Evolutionary conservation across 2,113 vertebrate genomes (phyloP).

Genomic region (Spea bombifrons): DNA sequence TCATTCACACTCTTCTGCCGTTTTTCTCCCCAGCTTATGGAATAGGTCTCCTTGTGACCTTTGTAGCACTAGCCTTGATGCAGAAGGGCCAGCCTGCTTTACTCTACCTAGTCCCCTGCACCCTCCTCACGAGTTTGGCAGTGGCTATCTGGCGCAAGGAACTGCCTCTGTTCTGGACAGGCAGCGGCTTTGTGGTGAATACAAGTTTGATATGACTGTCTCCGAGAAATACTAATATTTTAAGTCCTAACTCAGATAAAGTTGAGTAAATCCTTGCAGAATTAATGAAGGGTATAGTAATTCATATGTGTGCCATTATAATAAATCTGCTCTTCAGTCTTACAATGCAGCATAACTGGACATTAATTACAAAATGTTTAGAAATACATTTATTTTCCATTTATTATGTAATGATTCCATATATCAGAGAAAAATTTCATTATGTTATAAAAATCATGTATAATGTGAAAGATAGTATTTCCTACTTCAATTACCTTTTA

Average conservation of each 20-base stretch:
- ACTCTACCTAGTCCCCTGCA: constrained; percentile 95
- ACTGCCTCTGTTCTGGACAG: constrained; percentile 90
- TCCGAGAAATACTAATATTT: constrained; percentile 66
- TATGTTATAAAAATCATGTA: too few species aligned
- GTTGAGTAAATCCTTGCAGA: constrained; percentile 79
- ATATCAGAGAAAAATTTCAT: too few species aligned
- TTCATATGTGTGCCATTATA: too few species aligned
- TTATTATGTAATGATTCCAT: too few species aligned
- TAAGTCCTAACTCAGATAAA: constrained; percentile 79
- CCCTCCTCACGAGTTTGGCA: constrained; percentile 81
- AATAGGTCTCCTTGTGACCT: constrained; percentile 91
- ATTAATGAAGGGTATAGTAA: constrained; percentile 31
- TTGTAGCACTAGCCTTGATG: constrained; percentile 90
- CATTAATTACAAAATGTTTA: too few species aligned
- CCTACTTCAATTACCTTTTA: too few species aligned
- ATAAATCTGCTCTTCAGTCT: not conserved
- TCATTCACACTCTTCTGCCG: too few species aligned
- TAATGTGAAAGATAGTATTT: too few species aligned
- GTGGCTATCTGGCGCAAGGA: constrained; percentile 91
- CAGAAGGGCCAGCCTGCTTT: constrained; percentile 90
- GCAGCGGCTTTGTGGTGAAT: constrained; percentile 98
- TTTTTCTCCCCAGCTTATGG: constrained; percentile 75
- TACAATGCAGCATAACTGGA: too few species aligned
- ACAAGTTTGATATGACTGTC: constrained; percentile 96
- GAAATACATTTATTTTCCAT: too few species aligned